Evolutionary conservation across 2,888 invertebrate species (phyloP).

Genomic region (Pecten maximus): DNA sequence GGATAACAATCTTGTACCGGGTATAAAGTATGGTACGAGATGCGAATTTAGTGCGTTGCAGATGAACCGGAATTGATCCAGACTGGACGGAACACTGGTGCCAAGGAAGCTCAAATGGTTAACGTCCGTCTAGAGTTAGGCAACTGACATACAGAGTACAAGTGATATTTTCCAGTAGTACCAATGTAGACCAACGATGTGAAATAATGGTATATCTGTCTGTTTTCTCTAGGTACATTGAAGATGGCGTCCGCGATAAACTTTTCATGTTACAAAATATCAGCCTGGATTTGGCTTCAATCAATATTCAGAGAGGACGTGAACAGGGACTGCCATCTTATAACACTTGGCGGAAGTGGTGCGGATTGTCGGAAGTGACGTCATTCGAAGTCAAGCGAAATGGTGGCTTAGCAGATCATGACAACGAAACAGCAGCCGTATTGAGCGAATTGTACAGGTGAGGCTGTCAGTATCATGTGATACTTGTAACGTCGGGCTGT

Average conservation of each 20-base stretch:
- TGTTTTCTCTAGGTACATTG: neutral
- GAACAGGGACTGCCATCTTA: neutral
- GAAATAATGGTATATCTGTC: too few relatives aligned
- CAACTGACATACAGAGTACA: too few relatives aligned
- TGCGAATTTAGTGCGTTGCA: too few relatives aligned
- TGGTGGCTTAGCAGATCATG: neutral
- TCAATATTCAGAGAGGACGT: neutral
- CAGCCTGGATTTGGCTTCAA: neutral
- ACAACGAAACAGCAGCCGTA: neutral
- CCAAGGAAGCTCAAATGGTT: too few relatives aligned
- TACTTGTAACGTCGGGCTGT: too few relatives aligned
- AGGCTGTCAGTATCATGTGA: neutral
- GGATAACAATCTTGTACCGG: too few relatives aligned
- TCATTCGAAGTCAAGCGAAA: conserved; percentile 6
- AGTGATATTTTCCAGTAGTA: too few relatives aligned
- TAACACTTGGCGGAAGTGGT: conserved; percentile 8
- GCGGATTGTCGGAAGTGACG: conserved; percentile 25
- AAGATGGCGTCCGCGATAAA: neutral
- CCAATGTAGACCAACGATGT: too few relatives aligned
- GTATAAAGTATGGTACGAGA: too few relatives aligned
- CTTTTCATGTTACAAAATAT: neutral
- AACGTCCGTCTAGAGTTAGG: too few relatives aligned
- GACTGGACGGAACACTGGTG: too few relatives aligned
- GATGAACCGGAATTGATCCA: too few relatives aligned
- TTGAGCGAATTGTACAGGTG: neutral